Conservation (phyloP, 2,888 invertebrate genomes). For the Steinernema carpocapsae region DNA sequence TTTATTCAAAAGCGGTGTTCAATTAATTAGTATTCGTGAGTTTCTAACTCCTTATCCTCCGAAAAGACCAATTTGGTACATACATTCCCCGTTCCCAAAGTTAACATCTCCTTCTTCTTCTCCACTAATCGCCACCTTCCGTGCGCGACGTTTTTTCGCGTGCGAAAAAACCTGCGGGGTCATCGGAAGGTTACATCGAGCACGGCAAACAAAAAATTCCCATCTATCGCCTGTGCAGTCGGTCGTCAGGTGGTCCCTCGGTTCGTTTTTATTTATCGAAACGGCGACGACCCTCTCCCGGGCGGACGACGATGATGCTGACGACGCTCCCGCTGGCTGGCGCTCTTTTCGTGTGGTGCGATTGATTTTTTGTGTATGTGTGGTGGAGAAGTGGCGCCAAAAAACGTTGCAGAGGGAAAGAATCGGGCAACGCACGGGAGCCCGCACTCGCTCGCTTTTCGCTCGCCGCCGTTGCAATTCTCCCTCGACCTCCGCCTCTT, state of each 20-base stretch:
- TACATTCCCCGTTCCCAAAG: too few species aligned
- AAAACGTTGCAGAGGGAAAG: too few species aligned
- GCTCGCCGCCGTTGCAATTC: background rate
- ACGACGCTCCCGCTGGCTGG: too few species aligned
- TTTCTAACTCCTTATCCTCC: too few species aligned
- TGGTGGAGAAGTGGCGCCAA: background rate
- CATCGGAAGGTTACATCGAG: too few species aligned
- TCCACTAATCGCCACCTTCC: conserved; percentile 4
- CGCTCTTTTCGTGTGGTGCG: too few species aligned
- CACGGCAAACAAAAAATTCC: conserved; percentile 9
- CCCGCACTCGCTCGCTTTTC: conserved; percentile 3
- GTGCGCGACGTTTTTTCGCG: background rate
- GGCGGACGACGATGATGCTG: too few species aligned
- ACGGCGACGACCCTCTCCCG: background rate
- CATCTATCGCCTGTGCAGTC: background rate
- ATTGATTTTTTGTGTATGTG: conserved; percentile 30
- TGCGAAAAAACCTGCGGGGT: conserved; percentile 13
- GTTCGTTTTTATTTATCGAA: conserved; percentile 26
- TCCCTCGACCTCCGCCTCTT: background rate
- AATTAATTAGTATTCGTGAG: too few species aligned
- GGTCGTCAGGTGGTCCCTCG: background rate
- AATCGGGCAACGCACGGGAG: conserved; percentile 17
- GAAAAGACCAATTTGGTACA: too few species aligned
- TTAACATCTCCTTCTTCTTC: background rate
- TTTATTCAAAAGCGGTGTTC: too few species aligned